Evolutionary conservation across 1,140 invertebrate genomes (phyloP).

Genomic region (Aleiodes sp.): DNA sequence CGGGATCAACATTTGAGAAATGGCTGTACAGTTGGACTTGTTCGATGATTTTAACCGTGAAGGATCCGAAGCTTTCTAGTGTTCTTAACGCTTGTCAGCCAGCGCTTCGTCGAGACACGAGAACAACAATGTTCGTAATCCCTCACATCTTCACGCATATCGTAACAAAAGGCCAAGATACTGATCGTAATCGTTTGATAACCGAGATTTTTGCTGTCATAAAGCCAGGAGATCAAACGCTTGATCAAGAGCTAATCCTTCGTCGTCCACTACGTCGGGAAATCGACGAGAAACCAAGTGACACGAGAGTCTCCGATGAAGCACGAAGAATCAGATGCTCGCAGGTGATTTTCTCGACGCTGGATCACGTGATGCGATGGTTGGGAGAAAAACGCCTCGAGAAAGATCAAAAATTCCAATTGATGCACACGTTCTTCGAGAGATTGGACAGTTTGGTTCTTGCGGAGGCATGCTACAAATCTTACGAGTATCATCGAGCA

Average conservation of each 20-base stretch:
- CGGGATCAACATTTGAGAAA: constrained; percentile 72
- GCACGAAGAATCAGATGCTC: constrained; percentile 58
- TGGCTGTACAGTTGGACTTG: constrained; percentile 78
- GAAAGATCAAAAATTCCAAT: constrained; percentile 51
- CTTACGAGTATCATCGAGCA: constrained; percentile 77
- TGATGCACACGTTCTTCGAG: constrained; percentile 63
- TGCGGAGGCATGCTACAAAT: constrained; percentile 76
- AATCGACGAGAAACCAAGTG: constrained; percentile 39
- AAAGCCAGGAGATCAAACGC: constrained; percentile 43
- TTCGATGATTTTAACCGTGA: constrained; percentile 51
- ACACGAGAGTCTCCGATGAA: constrained; percentile 58
- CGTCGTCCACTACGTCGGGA: constrained; percentile 50
- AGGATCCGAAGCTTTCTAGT: constrained; percentile 40
- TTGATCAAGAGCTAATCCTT: constrained; percentile 53
- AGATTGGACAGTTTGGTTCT: constrained; percentile 74
- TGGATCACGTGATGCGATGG: constrained; percentile 81
- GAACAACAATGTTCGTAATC: constrained; percentile 76
- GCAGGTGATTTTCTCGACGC: constrained; percentile 72
- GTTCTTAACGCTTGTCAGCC: constrained; percentile 74
- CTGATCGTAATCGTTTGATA: constrained; percentile 45
- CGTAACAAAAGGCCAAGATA: constrained; percentile 45
- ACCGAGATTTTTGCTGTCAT: constrained; percentile 61
- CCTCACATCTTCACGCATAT: constrained; percentile 72
- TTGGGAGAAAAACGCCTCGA: constrained; percentile 70
- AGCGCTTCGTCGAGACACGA: constrained; percentile 75